phyloP scores from a whole-genome alignment of 2,797 vertebrate species.

The Chloroceryle amazona region DNA sequence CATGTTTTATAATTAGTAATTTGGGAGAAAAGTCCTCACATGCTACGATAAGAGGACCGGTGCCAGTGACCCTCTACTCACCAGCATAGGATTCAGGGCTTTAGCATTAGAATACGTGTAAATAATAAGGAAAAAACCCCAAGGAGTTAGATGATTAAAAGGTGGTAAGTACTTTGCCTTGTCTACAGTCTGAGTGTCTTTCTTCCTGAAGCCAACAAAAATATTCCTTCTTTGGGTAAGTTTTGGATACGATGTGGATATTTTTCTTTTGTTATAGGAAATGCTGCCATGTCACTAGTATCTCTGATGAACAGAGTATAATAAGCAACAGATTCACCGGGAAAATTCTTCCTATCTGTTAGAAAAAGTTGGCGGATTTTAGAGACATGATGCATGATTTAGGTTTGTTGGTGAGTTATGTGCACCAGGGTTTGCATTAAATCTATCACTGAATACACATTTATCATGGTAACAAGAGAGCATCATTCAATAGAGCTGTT shows the following conservation, averaged over 20 bases:
- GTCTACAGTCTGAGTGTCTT: not conserved
- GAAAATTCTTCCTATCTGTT: conserved; percentile 27
- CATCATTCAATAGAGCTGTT: conserved; percentile 16
- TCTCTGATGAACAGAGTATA: not conserved
- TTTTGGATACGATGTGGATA: not conserved
- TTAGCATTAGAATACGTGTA: not conserved
- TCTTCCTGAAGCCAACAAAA: not conserved
- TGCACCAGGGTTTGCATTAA: not conserved
- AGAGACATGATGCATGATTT: not conserved
- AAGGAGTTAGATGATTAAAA: conserved; percentile 1
- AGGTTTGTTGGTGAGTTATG: not conserved
- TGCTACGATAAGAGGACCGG: not conserved
- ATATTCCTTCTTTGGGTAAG: not conserved
- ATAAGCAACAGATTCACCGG: not conserved
- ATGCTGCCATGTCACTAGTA: not conserved
- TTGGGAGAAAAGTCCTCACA: not conserved
- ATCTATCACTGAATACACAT: not conserved
- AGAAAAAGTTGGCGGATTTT: conserved; percentile 10
- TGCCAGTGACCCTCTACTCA: not conserved
- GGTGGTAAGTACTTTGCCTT: not conserved
- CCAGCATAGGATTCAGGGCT: not conserved
- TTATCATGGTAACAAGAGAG: not conserved
- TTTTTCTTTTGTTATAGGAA: conserved; percentile 15
- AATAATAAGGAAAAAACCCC: not conserved
- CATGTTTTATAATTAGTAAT: too few species aligned